Evolutionary conservation across 2,113 vertebrate species (phyloP), one percentile per base, ranked within the genome.

Genomic region (Scalopus aquaticus): DNA sequence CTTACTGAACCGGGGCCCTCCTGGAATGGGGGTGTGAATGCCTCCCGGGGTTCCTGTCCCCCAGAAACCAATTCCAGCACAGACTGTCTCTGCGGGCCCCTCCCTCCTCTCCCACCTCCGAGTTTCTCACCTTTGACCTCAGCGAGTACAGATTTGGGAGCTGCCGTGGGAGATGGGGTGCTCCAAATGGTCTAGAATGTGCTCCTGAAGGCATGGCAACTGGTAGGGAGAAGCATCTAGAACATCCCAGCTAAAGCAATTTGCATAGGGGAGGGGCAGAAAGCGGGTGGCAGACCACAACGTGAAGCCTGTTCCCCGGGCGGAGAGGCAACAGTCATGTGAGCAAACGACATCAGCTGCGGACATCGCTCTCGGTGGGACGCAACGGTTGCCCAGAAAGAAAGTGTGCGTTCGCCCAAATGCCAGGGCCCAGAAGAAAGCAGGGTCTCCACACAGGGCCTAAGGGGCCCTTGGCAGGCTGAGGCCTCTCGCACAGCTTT

Each of bases 1-100:
- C 58, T 94, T 72, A 92, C 64, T 89, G 93, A 97, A 79, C 49
- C 58, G 12, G 49, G 94, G 74, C 74, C 35, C 84, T 37, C 90
- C 70, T 1, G 2, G 76, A 62, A 82, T 22, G 46, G 56, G 46
- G 70, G n/a, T 67, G 73, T 30, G 88, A 67, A 96, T 77, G 87
- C 54, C 24, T 92, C 67, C 28, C 0, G 2, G 94, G 60, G 76
- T 35, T 81, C 67, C 5, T 4, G 58, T 42, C 92, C 37, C 87
- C 82, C 42, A 3, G 74, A 94, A 94, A 91, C 73, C 86, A 94
- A 82, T 78, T 0, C 1, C 22, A 4, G 6, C 1, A 0, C 30
- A 56, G 74, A 54, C 67, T 67, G 65, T 51, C 0, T 3, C 37
- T 16, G 7, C 51, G 28, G n/a, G 80, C 58, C 78, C 20, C 44